phyloP scores from a whole-genome alignment of 1,140 invertebrate species.

The Steinernema khuongi region DNA sequence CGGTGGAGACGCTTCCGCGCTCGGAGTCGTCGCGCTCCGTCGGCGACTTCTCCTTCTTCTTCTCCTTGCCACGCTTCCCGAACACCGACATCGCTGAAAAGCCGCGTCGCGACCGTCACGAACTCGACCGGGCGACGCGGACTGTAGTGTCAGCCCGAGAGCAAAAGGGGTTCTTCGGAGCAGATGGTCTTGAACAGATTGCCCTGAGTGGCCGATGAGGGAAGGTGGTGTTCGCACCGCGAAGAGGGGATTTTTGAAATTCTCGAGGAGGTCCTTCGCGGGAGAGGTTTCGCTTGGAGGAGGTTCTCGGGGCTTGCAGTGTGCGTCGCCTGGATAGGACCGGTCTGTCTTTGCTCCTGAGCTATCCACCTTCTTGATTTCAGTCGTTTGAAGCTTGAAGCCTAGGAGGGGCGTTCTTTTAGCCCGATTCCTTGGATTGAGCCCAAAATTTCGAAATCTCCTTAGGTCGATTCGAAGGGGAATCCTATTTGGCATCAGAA shows the following conservation, averaged over 20 bases:
- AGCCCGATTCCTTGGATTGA: too few relatives aligned
- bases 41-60: slow-evolving; percentile 11
- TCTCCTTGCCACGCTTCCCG: background rate
- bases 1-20: slow-evolving; percentile 2
- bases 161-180: background rate
- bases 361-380: too few relatives aligned
- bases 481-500: too few relatives aligned
- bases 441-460: too few relatives aligned
- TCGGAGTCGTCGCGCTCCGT: background rate
- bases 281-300: background rate
- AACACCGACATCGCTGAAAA: background rate
- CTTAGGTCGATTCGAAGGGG: too few relatives aligned
- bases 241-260: background rate
- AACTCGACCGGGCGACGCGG: too few relatives aligned
- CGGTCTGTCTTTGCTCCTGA: too few relatives aligned
- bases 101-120: background rate
- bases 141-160: too few relatives aligned
- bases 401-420: too few relatives aligned
- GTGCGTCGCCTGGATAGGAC: too few relatives aligned
- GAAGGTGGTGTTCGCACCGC: background rate
- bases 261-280: too few relatives aligned
- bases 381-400: too few relatives aligned
- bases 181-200: background rate
- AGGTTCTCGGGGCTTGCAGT: background rate
- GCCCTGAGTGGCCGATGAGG: background rate